Evolutionary conservation across 1,140 invertebrate species (phyloP).

Genomic region (Mamestra configurata): DNA sequence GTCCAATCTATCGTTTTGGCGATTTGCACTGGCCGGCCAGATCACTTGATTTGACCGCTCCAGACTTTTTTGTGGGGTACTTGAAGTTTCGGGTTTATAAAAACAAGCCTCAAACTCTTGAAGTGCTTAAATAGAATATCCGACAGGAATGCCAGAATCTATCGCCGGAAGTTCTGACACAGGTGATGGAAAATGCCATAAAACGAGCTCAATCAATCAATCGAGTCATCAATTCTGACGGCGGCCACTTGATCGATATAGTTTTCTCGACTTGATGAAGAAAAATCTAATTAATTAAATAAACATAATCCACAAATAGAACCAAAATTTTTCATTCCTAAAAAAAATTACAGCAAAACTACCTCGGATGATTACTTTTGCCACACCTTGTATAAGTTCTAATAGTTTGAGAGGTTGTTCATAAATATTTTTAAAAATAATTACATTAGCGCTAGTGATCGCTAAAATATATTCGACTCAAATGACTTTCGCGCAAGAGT

Average conservation of each 20-base stretch:
- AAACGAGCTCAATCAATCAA: neutral
- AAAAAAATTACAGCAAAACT: no score
- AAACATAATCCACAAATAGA: neutral
- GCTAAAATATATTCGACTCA: no score
- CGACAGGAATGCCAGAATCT: neutral
- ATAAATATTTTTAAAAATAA: no score
- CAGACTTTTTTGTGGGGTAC: constrained; percentile 13
- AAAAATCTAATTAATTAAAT: neutral
- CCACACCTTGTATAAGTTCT: no score
- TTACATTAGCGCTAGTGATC: no score
- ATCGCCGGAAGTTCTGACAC: neutral
- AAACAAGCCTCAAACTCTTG: neutral
- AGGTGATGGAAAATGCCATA: neutral
- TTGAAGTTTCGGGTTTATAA: neutral
- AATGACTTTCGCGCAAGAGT: no score
- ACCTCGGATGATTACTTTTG: no score
- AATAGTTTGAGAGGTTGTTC: no score
- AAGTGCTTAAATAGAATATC: neutral
- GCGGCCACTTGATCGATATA: neutral
- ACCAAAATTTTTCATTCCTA: no score
- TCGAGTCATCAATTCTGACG: no score
- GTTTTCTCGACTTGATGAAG: neutral
- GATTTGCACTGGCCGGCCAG: constrained; percentile 26
- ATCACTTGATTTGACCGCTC: constrained; percentile 6
- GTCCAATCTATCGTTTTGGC: neutral